Evolutionary conservation across 2,888 invertebrate genomes (phyloP).

Genomic region (Hemistola chrysoprasaria): DNA sequence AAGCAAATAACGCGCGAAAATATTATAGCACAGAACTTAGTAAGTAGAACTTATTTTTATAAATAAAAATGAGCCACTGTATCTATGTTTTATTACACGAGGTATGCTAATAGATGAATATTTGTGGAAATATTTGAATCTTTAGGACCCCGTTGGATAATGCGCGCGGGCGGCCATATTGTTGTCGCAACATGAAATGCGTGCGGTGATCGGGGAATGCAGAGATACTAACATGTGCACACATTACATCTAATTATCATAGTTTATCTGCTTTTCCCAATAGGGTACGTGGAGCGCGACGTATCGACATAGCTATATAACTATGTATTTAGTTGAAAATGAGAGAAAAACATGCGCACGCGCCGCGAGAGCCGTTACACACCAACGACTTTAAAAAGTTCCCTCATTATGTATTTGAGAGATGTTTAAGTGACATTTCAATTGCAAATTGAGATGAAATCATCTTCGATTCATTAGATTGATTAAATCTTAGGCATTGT

Average conservation of each 20-base stretch:
- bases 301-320: conserved; percentile 62
- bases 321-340: conserved; percentile 56
- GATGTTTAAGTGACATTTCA: conserved; percentile 28
- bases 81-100: conserved; percentile 30
- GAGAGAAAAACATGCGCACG: conserved; percentile 60
- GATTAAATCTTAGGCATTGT: not conserved
- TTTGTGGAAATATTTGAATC: conserved; percentile 64
- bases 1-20: conserved; percentile 10
- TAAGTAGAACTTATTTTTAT: conserved; percentile 64
- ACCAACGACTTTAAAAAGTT: conserved; percentile 72
- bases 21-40: conserved; percentile 10
- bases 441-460: conserved; percentile 14
- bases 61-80: conserved; percentile 68
- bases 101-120: conserved; percentile 63
- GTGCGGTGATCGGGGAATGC: conserved; percentile 45
- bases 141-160: conserved; percentile 50
- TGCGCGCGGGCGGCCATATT: conserved; percentile 45
- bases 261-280: conserved; percentile 78
- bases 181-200: conserved; percentile 54
- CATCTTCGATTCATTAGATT: conserved; percentile 2
- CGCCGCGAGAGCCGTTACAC: conserved; percentile 64
- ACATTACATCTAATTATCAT: conserved; percentile 74
- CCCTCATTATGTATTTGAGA: conserved; percentile 47
- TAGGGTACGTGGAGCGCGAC: conserved; percentile 71
- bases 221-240: conserved; percentile 57